phyloP scores from a whole-genome alignment of 2,888 invertebrate species.

The Agonopterix arenella region DNA sequence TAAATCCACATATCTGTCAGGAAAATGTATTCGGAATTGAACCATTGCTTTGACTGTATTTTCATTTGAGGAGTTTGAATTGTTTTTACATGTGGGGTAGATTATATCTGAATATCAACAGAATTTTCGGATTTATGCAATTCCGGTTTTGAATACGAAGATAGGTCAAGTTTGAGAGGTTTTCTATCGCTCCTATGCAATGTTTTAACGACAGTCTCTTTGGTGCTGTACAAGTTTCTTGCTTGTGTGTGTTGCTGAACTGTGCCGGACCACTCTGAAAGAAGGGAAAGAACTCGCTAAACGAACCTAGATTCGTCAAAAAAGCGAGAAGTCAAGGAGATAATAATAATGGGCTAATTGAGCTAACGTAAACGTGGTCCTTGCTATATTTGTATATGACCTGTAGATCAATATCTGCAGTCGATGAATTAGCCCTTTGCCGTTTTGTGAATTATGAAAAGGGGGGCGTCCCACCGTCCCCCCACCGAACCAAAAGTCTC shows the following conservation, averaged over 20 bases:
- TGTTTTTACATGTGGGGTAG: too few species aligned
- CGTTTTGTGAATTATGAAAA: too few species aligned
- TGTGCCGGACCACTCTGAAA: slow-evolving; percentile 46
- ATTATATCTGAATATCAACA: too few species aligned
- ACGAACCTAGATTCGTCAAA: slow-evolving; percentile 44
- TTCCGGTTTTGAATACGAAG: slow-evolving; percentile 21
- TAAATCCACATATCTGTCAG: too few species aligned
- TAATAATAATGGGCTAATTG: too few species aligned
- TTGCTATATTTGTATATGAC: not conserved
- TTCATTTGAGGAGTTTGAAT: too few species aligned
- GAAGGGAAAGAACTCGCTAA: slow-evolving; percentile 45
- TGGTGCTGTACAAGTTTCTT: slow-evolving; percentile 24
- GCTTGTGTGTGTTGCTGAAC: slow-evolving; percentile 23
- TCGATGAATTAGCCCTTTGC: too few species aligned
- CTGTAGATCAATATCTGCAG: not conserved
- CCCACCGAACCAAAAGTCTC: too few species aligned
- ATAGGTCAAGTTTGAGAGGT: slow-evolving; percentile 20
- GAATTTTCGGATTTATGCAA: slow-evolving; percentile 8
- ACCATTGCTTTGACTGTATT: too few species aligned
- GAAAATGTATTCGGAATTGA: too few species aligned
- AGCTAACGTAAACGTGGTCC: not conserved
- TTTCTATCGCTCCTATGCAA: slow-evolving; percentile 12
- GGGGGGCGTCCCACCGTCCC: too few species aligned
- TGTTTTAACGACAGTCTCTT: slow-evolving; percentile 20
- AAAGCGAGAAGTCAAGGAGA: slow-evolving; percentile 12